phyloP scores from a whole-genome alignment of 2,888 invertebrate genomes.

The Pandemis heparana region DNA sequence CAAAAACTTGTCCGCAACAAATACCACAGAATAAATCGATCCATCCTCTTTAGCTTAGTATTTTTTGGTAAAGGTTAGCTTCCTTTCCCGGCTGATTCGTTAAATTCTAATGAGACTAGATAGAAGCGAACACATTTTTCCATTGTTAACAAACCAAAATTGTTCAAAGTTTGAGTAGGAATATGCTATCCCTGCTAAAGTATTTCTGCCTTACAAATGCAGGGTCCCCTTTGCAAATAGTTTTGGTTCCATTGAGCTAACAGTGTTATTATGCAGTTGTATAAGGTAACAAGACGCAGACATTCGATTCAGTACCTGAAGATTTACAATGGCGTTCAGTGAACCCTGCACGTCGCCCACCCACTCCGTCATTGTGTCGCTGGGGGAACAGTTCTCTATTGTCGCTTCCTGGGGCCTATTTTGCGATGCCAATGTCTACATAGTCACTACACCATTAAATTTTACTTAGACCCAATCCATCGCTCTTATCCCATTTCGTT shows the following conservation, averaged over 20 bases:
- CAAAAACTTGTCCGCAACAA: neutral
- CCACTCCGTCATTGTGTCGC: conserved; percentile 71
- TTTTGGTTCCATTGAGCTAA: conserved; percentile 57
- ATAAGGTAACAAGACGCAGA: conserved; percentile 57
- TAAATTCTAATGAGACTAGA: conserved; percentile 13
- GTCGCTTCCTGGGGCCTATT: conserved; percentile 66
- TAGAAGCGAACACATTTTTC: conserved; percentile 19
- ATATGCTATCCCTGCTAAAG: neutral
- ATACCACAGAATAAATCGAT: neutral
- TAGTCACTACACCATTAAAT: conserved; percentile 30
- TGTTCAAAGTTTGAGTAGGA: neutral
- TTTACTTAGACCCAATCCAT: neutral
- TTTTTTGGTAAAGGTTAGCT: conserved; percentile 9
- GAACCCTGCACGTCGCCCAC: conserved; percentile 77
- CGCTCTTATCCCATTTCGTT: neutral
- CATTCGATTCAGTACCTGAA: conserved; percentile 68
- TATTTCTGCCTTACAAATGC: conserved; percentile 8
- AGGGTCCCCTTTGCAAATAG: conserved; percentile 49
- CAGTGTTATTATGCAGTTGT: conserved; percentile 50
- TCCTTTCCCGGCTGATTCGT: neutral
- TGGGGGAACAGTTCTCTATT: conserved; percentile 67
- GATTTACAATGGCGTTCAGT: conserved; percentile 79
- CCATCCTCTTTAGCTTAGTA: neutral
- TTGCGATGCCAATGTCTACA: conserved; percentile 46
- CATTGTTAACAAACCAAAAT: conserved; percentile 13